Evolutionary conservation across 2,113 vertebrate genomes (phyloP).

Genomic region (Corapipo altera): DNA sequence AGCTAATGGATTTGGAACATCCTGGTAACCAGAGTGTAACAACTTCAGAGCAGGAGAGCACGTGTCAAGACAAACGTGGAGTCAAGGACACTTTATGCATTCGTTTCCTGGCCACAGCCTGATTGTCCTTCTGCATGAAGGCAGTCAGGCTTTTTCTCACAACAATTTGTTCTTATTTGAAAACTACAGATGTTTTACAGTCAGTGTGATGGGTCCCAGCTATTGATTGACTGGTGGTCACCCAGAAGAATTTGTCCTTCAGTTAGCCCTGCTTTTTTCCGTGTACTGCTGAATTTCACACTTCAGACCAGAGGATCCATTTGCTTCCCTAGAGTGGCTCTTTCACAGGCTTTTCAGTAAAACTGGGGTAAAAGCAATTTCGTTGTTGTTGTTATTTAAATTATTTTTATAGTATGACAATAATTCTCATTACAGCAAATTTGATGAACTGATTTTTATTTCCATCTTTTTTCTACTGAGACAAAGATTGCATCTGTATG

Average conservation of each 20-base stretch:
- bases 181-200: conserved; percentile 4
- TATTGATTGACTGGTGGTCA: conserved; percentile 7
- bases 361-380: conserved; percentile 19
- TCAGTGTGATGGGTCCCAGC: neutral
- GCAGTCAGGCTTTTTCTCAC: neutral
- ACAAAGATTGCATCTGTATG: conserved; percentile 67
- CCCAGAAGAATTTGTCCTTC: conserved; percentile 18
- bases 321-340: neutral
- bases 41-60: neutral
- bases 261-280: neutral
- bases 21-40: neutral
- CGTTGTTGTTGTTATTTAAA: conserved; percentile 48
- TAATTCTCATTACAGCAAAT: conserved; percentile 49
- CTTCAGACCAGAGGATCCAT: neutral
- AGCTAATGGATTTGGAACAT: conserved; percentile 13
- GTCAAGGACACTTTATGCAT: neutral
- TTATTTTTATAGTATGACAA: conserved; percentile 52
- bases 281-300: neutral
- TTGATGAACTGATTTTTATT: conserved; percentile 54
- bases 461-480: conserved; percentile 22
- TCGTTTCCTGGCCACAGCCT: neutral
- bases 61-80: neutral
- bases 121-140: neutral
- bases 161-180: neutral
- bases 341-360: neutral